Percentiles rank a stretch among this genome's conserved stretches.
Evolutionary conservation across 1,140 invertebrate species (phyloP).

Genomic region (Caenorhabditis briggsae): DNA sequence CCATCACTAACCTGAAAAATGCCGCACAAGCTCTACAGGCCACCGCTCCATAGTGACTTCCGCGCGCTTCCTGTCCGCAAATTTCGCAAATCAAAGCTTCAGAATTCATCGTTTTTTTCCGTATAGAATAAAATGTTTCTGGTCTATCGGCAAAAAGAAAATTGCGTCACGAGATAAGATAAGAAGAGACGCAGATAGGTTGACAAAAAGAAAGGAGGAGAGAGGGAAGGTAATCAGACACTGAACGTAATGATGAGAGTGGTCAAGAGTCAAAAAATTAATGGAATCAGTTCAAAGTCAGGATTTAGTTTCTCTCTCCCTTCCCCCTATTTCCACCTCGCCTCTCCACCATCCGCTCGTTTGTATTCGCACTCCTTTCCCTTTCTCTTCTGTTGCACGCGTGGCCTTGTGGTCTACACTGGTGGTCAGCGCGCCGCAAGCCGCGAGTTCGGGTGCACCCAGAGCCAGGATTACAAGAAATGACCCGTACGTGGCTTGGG

Average conservation of each 20-base stretch:
- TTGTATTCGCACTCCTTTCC: not conserved
- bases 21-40: not conserved
- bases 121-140: too few species aligned
- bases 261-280: too few species aligned
- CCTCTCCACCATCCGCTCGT: not conserved
- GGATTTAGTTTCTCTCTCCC: not conserved
- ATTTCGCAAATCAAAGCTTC: not conserved
- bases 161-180: too few species aligned
- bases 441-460: not conserved
- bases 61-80: not conserved
- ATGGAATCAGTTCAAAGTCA: too few species aligned
- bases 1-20: not conserved
- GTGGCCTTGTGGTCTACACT: slow-evolving; percentile 9
- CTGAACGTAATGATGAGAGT: too few species aligned
- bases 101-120: too few species aligned
- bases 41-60: not conserved
- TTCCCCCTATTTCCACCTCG: not conserved
- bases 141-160: too few species aligned
- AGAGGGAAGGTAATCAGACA: too few species aligned
- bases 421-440: not conserved
- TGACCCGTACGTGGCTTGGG: too few species aligned
- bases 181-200: too few species aligned
- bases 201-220: too few species aligned
- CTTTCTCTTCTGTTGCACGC: not conserved
- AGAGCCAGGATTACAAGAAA: too few species aligned